These are phyloP conservation scores for Dryas iulia DNA, from an alignment of 1,140 invertebrate genomes.

Conservation along the genomic window DNA sequence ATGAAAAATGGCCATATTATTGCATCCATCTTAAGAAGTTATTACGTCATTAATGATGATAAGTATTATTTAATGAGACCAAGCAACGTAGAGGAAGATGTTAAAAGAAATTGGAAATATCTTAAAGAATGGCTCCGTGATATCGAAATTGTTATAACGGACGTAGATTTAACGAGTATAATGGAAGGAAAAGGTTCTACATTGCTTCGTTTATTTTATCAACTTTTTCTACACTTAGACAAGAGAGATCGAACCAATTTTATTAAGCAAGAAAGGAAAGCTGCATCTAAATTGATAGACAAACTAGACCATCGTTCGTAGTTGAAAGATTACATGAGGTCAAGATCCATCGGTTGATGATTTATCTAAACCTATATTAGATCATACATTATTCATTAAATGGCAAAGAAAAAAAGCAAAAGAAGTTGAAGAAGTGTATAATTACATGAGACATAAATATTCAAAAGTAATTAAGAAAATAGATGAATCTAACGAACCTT, in stretches of 20 bases:
- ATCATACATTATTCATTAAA: slow-evolving; percentile 75
- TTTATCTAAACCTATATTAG: slow-evolving; percentile 67
- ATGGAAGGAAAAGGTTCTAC: slow-evolving; percentile 75
- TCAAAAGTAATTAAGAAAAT: slow-evolving; percentile 55
- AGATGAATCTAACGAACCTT: slow-evolving; percentile 45
- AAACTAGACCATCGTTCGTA: slow-evolving; percentile 68
- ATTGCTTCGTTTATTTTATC: slow-evolving; percentile 81
- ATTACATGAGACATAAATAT: slow-evolving; percentile 63
- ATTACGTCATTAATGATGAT: slow-evolving; percentile 66
- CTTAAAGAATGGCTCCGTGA: slow-evolving; percentile 76
- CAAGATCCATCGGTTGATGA: slow-evolving; percentile 54
- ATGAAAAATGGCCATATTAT: slow-evolving; percentile 71
- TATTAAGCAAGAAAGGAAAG: slow-evolving; percentile 76
- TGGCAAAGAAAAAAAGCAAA: slow-evolving; percentile 80
- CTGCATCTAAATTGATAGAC: slow-evolving; percentile 59
- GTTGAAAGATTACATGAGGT: slow-evolving; percentile 49
- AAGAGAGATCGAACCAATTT: slow-evolving; percentile 80
- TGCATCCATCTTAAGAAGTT: slow-evolving; percentile 57
- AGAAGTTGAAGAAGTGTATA: slow-evolving; percentile 62
- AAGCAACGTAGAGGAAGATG: slow-evolving; percentile 65
- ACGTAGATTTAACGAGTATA: slow-evolving; percentile 75
- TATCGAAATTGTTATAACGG: slow-evolving; percentile 73
- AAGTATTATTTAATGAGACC: slow-evolving; percentile 58
- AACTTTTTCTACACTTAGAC: slow-evolving; percentile 82
- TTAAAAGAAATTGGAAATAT: slow-evolving; percentile 78